These are phyloP conservation scores for Melanerpes aurifrons DNA, from an alignment of 2,113 vertebrate species.

Conservation along the genomic window DNA sequence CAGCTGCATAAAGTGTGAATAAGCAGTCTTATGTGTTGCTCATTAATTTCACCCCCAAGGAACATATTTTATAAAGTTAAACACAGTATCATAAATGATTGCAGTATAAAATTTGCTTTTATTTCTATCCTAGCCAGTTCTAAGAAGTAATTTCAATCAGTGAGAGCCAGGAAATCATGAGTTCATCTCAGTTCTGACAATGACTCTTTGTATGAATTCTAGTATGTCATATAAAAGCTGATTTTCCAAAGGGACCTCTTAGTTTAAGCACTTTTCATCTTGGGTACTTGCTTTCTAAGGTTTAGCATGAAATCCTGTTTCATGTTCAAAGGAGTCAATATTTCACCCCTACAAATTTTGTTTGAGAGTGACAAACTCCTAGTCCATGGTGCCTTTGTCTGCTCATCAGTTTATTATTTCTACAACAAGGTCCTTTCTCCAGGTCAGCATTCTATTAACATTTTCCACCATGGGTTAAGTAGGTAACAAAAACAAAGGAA, in stretches of 20 bases:
- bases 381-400: neutral
- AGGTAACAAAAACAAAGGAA: neutral
- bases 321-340: neutral
- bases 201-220: constrained; percentile 10
- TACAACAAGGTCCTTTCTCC: neutral
- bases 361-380: neutral
- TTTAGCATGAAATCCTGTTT: neutral
- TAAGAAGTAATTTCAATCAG: constrained; percentile 13
- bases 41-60: constrained; percentile 47
- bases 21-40: constrained; percentile 11
- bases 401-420: neutral
- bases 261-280: neutral
- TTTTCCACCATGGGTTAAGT: neutral
- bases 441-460: neutral
- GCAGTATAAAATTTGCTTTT: constrained; percentile 18
- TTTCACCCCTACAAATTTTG: neutral
- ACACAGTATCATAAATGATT: neutral
- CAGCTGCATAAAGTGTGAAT: constrained; percentile 45
- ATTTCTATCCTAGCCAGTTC: neutral
- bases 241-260: neutral
- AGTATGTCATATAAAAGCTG: neutral
- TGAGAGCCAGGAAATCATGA: constrained; percentile 27
- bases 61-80: constrained; percentile 11
- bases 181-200: constrained; percentile 27
- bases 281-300: neutral